Base-by-base conservation (phyloP, 2,888 invertebrate genomes). In the Lucinisca nassula region DNA sequence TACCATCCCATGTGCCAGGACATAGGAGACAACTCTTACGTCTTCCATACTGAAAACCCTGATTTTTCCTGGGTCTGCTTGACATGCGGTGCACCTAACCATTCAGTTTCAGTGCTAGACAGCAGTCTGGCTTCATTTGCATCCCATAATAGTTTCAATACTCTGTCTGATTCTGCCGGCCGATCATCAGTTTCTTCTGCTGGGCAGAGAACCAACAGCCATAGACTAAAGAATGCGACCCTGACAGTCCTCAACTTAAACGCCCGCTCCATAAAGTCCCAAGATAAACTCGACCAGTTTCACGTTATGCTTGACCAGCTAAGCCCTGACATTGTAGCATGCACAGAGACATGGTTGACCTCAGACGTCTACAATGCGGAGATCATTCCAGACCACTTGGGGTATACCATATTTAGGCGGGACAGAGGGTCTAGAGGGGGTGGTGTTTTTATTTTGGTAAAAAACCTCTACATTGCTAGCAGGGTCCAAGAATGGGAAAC, bases 191-290 rank as follows among this genome's bases (percentile, higher is more conserved):
- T 61, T 21, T 61, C 61, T 61, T 61, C 61, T 61, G 27, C 61
- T 61, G 61, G 61, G 17, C 61, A 61, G 61, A 61, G 61, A 30
- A 61, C 61, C 61, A 61, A 61, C 61, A 61, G 61, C 17, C 61
- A 27, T 17, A 61, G 61, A 27, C 61, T 61, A 27, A 6, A 30
- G 30, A 61, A 61, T 61, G 61, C 61, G 27, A 61, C 61, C 30
- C 61, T 24, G 61, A 61, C 24, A 61, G 61, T 61, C 61, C 61
- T 61, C 61, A 61, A 61, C 30, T 6, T 61, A 27, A 61, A 61
- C 21, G 61, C 61, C 61, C 61, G 30, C 61, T 61, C 61, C 27
- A 61, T 61, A 61, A 61, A 30, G 61, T 24, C 61, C 30, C 27
- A 30, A 30, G 61, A 61, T 61, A 61, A 30, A 61, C 61, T 24